Percentiles rank a stretch among this genome's conserved stretches.
phyloP scores from a whole-genome alignment of 2,888 invertebrate species.

The Encarsia formosa region DNA sequence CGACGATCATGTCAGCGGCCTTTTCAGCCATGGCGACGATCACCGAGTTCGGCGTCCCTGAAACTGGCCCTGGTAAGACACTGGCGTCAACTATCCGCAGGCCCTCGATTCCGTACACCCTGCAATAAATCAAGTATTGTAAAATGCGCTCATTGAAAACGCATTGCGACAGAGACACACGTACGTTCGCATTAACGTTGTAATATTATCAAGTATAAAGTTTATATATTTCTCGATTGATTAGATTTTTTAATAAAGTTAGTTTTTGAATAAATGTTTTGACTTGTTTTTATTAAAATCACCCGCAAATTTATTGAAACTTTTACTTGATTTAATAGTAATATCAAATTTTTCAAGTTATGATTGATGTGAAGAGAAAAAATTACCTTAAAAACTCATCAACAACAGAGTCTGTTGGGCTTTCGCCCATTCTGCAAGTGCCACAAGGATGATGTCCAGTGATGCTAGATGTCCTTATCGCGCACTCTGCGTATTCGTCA shows the following conservation, averaged over 20 bases:
- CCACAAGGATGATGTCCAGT: slow-evolving; percentile 79
- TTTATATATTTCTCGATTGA: slow-evolving; percentile 24
- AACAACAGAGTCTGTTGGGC: slow-evolving; percentile 57
- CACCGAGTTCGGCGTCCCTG: slow-evolving; percentile 71
- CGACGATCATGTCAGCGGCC: slow-evolving; percentile 60
- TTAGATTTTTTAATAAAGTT: slow-evolving; percentile 26
- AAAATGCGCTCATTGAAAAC: not conserved
- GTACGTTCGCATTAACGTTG: slow-evolving; percentile 13
- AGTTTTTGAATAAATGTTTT: slow-evolving; percentile 24
- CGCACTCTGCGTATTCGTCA: slow-evolving; percentile 61
- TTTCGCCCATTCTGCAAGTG: slow-evolving; percentile 67
- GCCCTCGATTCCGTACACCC: slow-evolving; percentile 62
- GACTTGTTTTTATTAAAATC: not conserved
- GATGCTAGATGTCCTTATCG: slow-evolving; percentile 61
- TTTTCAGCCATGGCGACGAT: slow-evolving; percentile 64
- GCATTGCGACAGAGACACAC: not conserved
- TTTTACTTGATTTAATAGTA: not conserved
- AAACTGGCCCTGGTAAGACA: slow-evolving; percentile 71
- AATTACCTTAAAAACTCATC: slow-evolving; percentile 62
- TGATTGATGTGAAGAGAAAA: not conserved
- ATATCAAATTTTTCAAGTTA: not conserved
- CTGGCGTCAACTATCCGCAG: slow-evolving; percentile 78
- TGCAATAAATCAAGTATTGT: slow-evolving; percentile 44
- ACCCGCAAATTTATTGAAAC: not conserved
- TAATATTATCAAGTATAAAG: slow-evolving; percentile 17